A percentile compares a stretch with the other conserved stretches of the same genome.
Evolutionary conservation across 2,113 vertebrate species (phyloP).

Genomic region (Sceloporus tristichus): DNA sequence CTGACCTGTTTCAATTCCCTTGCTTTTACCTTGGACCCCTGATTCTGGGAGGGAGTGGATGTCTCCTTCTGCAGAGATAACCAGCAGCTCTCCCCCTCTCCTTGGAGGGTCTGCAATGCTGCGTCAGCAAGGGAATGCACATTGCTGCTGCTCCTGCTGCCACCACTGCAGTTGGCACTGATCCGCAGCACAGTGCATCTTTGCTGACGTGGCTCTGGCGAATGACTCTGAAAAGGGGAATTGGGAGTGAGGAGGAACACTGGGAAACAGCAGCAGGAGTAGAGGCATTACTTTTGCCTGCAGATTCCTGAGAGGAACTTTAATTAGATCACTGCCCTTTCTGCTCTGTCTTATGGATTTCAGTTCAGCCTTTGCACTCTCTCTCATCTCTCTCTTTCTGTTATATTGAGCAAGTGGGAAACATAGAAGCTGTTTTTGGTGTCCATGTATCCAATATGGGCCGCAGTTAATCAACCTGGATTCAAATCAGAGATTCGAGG

Average conservation of each 20-base stretch:
- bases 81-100: conserved; percentile 47
- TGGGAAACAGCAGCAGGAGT: not conserved
- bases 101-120: conserved; percentile 55
- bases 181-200: conserved; percentile 17
- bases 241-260: not conserved
- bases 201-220: conserved; percentile 65
- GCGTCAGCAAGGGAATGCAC: conserved; percentile 62
- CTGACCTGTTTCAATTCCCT: conserved; percentile 60
- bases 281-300: conserved; percentile 34
- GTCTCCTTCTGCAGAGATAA: conserved; percentile 54
- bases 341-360: conserved; percentile 23
- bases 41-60: conserved; percentile 26
- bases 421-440: not conserved
- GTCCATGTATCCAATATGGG: not conserved
- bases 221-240: conserved; percentile 49
- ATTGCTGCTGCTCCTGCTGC: not conserved
- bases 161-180: conserved; percentile 56
- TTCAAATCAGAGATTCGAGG: too few species aligned
- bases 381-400: not conserved
- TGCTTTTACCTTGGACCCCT: conserved; percentile 41
- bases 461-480: not conserved
- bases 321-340: conserved; percentile 32
- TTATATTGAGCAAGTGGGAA: not conserved
- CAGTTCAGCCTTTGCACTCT: not conserved
- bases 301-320: conserved; percentile 21